Evolutionary conservation across 2,113 vertebrate genomes (phyloP).

Genomic region (Phodopus roborovskii): DNA sequence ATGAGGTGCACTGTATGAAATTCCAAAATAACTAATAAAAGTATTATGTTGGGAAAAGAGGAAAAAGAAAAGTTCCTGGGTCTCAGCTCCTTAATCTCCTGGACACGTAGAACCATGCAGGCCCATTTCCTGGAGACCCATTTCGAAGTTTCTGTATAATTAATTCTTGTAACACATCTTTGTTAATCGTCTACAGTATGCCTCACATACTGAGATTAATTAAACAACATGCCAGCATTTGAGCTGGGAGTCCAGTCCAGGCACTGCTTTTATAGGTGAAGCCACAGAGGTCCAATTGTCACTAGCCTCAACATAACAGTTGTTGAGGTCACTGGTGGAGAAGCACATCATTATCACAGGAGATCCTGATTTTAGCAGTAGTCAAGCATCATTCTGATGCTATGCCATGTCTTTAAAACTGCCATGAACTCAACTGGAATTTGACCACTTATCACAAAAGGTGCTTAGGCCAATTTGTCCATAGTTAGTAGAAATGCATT

Average conservation of each 20-base stretch:
- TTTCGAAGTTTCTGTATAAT: conserved; percentile 47
- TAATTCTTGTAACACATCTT: conserved; percentile 38
- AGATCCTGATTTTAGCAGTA: background rate
- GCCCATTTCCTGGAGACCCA: conserved; percentile 22
- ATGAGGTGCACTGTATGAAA: background rate
- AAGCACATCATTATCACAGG: background rate
- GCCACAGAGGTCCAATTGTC: conserved; percentile 13
- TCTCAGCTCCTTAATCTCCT: background rate
- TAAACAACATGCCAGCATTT: background rate
- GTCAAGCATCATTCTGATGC: background rate
- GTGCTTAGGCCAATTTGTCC: background rate
- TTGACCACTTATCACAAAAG: background rate
- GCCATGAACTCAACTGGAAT: background rate
- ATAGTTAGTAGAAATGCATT: conserved; percentile 41
- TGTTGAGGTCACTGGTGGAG: background rate
- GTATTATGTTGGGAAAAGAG: background rate
- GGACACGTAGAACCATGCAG: background rate
- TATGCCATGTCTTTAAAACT: background rate
- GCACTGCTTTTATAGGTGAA: background rate
- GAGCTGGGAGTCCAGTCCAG: conserved; percentile 16
- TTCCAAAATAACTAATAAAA: background rate
- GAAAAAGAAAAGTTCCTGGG: background rate
- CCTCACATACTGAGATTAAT: conserved; percentile 45
- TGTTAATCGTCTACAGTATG: conserved; percentile 45
- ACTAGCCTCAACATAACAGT: background rate